These are phyloP conservation scores for Sphaerodactylus townsendi DNA, from an alignment of 2,113 vertebrate species.

Conservation along the genomic window DNA sequence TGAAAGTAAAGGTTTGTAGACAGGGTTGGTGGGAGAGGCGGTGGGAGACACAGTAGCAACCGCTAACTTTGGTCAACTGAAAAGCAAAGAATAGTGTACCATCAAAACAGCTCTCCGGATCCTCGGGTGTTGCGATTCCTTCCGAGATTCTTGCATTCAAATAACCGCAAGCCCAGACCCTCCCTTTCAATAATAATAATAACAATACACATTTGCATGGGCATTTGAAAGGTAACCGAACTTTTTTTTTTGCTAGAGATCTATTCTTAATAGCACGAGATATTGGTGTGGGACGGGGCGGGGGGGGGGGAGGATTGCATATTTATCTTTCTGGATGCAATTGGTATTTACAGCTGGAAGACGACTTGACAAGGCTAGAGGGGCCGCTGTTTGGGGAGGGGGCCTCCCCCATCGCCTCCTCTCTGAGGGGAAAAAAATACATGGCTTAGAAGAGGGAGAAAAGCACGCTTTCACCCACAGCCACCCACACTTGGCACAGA, in stretches of 20 bases:
- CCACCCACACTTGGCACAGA: not conserved
- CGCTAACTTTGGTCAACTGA: slow-evolving; percentile 58
- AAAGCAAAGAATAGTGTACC: slow-evolving; percentile 2
- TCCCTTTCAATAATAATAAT: not conserved
- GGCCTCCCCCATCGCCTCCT: not conserved
- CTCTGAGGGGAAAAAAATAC: slow-evolving; percentile 33
- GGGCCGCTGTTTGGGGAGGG: slow-evolving; percentile 20
- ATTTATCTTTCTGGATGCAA: slow-evolving; percentile 65
- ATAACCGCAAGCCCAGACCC: no score
- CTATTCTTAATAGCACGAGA: not conserved
- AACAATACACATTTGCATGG: not conserved
- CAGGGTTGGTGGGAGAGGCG: no score
- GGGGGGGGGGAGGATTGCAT: slow-evolving; percentile 73
- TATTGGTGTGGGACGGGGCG: slow-evolving; percentile 28
- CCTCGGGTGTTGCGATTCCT: not conserved
- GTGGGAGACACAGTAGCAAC: not conserved
- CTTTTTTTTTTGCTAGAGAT: not conserved
- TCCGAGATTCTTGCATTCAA: not conserved
- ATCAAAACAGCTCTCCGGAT: not conserved
- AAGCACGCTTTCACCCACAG: not conserved
- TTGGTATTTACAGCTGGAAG: slow-evolving; percentile 71
- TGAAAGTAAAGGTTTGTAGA: no score
- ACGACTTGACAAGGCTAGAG: slow-evolving; percentile 47
- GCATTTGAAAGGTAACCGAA: not conserved
- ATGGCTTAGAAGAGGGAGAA: slow-evolving; percentile 22